phyloP scores from a whole-genome alignment of 2,797 vertebrate species.

The Anisognathus igniventris region DNA sequence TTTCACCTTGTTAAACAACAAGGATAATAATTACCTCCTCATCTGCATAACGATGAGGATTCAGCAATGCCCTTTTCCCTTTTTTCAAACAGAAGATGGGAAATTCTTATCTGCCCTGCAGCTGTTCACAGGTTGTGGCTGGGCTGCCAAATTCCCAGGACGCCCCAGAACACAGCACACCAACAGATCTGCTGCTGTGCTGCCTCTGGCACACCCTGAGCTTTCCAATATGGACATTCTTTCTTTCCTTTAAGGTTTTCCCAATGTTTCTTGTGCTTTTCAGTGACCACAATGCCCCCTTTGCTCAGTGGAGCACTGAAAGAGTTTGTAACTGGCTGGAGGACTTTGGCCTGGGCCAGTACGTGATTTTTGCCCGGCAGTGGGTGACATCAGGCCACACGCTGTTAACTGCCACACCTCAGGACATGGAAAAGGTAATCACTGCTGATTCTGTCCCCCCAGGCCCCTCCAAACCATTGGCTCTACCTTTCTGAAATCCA shows the following conservation, averaged over 20 bases:
- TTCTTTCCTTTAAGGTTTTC: not conserved
- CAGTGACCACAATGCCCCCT: conserved; percentile 88
- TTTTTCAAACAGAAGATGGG: not conserved
- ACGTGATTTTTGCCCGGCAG: conserved; percentile 90
- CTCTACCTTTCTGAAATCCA: not conserved
- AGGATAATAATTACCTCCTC: not conserved
- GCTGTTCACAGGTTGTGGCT: not conserved
- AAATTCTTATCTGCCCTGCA: not conserved
- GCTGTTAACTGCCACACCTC: conserved; percentile 88
- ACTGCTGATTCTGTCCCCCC: not conserved
- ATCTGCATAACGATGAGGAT: not conserved
- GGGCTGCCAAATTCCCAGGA: not conserved
- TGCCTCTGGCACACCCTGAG: accelerated
- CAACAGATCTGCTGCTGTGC: accelerated
- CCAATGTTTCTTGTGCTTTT: not conserved
- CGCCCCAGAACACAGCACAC: not conserved
- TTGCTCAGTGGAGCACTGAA: conserved; percentile 93
- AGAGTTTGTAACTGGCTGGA: conserved; percentile 95
- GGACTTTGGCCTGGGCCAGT: conserved; percentile 91
- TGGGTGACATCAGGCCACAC: conserved; percentile 94
- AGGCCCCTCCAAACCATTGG: not conserved
- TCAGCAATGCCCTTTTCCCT: not conserved
- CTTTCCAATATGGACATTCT: not conserved
- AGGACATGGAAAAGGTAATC: conserved; percentile 95
- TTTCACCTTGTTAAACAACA: not conserved